Evolutionary conservation across 1,140 invertebrate species (phyloP).

Genomic region (Aphidius ervi): DNA sequence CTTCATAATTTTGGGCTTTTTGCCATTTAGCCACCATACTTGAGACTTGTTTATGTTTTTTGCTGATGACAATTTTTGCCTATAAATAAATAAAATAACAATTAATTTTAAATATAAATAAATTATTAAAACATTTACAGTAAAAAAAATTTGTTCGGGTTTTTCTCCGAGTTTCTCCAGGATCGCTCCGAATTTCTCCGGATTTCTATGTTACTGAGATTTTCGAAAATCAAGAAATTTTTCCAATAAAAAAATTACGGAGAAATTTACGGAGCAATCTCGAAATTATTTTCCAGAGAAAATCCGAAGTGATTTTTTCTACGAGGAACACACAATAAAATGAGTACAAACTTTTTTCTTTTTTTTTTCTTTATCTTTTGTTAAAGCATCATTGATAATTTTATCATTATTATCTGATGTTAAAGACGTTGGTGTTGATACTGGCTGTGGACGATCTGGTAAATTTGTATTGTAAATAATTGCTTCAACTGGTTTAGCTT

Average conservation of each 20-base stretch:
- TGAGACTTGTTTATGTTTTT: conserved; percentile 71
- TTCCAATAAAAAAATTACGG: too few species aligned
- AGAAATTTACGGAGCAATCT: too few species aligned
- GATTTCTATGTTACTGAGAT: too few species aligned
- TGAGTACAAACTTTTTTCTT: conserved; percentile 52
- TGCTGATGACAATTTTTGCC: conserved; percentile 59
- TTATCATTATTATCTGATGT: conserved; percentile 21
- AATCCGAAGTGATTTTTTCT: background rate
- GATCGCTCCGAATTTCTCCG: too few species aligned
- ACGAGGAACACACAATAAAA: conserved; percentile 7
- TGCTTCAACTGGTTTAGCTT: conserved; percentile 13
- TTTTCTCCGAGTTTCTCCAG: too few species aligned
- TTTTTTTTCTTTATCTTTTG: conserved; percentile 44
- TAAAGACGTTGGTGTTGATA: background rate
- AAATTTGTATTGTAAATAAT: background rate
- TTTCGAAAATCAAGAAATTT: too few species aligned
- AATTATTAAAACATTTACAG: conserved; percentile 10
- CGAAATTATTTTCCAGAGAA: too few species aligned
- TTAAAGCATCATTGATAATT: conserved; percentile 20
- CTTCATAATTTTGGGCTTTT: conserved; percentile 60
- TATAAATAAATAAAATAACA: conserved; percentile 38
- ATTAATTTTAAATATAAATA: conserved; percentile 1
- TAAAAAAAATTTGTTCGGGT: too few species aligned
- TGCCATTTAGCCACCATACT: conserved; percentile 72
- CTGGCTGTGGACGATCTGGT: conserved; percentile 14